Percentiles rank a stretch among this genome's conserved stretches.
Evolutionary conservation across 2,113 vertebrate genomes (phyloP).

Genomic region (human (Homo sapiens)): GRCh38 chr14:48956001-48956500

Average conservation of each 20-base stretch:
- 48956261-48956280: background rate
- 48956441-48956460: background rate
- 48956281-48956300: background rate
- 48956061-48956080: background rate
- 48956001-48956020: background rate
- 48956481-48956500: background rate
- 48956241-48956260: conserved; percentile 1
- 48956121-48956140: conserved; percentile 5
- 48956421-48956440: too few species aligned
- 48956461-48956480: background rate
- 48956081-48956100: background rate
- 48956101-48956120: background rate
- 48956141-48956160: background rate
- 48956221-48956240: background rate
- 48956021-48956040: background rate
- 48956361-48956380: background rate
- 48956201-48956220: background rate
- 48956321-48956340: background rate
- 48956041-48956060: background rate
- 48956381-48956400: background rate
- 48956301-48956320: background rate
- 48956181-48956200: background rate
- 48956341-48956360: background rate
- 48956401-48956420: background rate
- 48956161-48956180: background rate